These are phyloP conservation scores for Chondrosia reniformis DNA, from an alignment of 37 sponge, comb jelly and placozoan species.

Conservation along the genomic window DNA sequence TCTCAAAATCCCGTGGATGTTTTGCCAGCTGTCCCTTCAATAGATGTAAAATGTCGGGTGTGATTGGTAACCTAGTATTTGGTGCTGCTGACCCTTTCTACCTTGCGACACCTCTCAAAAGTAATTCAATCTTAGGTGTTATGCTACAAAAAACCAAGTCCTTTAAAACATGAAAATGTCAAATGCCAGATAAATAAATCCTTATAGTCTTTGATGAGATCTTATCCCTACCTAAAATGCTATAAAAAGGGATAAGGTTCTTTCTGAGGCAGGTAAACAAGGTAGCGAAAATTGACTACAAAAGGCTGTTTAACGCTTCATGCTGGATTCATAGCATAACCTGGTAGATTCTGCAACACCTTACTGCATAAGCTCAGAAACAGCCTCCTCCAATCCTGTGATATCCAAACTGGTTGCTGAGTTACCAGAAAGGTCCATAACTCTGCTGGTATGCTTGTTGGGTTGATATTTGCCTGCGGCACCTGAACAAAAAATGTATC, in stretches of 20 bases:
- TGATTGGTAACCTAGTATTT: constrained; percentile 7
- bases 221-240: not conserved
- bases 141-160: not conserved
- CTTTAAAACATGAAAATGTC: too few relatives aligned
- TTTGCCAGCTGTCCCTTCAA: not conserved
- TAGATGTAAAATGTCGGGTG: not conserved
- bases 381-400: not conserved
- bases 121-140: not conserved
- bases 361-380: not conserved
- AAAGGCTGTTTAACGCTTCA: not conserved
- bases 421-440: not conserved
- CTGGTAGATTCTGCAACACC: not conserved
- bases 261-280: not conserved
- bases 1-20: not conserved
- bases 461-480: not conserved
- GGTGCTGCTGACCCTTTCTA: not conserved
- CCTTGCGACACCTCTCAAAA: not conserved
- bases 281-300: not conserved
- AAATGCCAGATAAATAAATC: not conserved
- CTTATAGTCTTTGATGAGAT: not conserved
- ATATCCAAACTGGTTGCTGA: not conserved
- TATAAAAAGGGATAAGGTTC: not conserved
- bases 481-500: not conserved
- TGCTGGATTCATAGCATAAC: not conserved
- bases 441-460: too few relatives aligned